Percentiles rank a stretch among this genome's conserved stretches.
Conservation (phyloP, 2,888 invertebrate genomes). For the Oasisia sp. region DNA sequence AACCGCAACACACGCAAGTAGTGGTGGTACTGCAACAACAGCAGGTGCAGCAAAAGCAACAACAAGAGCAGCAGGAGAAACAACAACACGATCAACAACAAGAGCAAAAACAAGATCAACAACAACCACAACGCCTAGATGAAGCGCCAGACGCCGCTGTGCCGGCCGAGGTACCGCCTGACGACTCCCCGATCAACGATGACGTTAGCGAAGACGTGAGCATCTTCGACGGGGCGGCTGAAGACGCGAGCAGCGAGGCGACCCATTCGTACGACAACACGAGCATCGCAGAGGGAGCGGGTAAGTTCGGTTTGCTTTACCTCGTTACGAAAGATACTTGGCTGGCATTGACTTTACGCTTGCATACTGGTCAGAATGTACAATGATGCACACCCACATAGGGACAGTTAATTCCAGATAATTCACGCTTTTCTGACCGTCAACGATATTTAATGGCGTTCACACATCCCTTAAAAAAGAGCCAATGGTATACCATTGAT, state of each 20-base stretch:
- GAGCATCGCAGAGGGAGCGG: neutral
- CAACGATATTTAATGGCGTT: too few relatives aligned
- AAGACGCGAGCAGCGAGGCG: conserved; percentile 2
- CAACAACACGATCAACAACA: neutral
- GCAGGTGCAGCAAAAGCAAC: neutral
- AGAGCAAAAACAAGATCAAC: neutral
- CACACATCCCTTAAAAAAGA: too few relatives aligned
- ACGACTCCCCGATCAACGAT: neutral
- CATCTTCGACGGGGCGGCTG: neutral
- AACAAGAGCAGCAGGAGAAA: neutral
- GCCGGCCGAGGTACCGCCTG: neutral
- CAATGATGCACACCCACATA: neutral
- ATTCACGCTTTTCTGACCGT: too few relatives aligned
- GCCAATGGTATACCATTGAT: too few relatives aligned
- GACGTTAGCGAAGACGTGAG: neutral
- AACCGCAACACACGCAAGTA: neutral
- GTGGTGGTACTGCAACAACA: neutral
- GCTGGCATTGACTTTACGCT: neutral
- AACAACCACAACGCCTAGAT: neutral
- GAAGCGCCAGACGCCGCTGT: neutral
- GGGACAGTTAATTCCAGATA: too few relatives aligned
- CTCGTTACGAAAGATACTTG: neutral
- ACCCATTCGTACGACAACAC: neutral
- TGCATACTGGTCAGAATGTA: neutral
- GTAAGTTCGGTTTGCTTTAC: neutral